These are phyloP conservation scores for Manduca sexta DNA, from an alignment of 1,140 invertebrate genomes.

Conservation along the genomic window DNA sequence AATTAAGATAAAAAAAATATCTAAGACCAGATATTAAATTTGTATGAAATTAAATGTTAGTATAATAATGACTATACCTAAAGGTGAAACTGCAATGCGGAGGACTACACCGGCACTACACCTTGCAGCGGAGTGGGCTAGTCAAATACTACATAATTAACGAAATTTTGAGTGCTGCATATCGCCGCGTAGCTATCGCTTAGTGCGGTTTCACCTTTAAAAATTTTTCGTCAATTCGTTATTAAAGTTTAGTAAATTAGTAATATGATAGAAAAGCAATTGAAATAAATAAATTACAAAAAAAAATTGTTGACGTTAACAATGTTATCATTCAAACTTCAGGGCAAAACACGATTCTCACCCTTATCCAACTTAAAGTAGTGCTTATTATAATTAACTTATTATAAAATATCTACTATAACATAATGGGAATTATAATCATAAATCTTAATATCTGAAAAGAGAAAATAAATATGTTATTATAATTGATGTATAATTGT, in stretches of 20 bases:
- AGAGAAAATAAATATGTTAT: conserved; percentile 36
- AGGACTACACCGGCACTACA: too few species aligned
- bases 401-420: conserved; percentile 13
- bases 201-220: too few species aligned
- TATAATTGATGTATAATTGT: conserved; percentile 17
- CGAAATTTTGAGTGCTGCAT: too few species aligned
- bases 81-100: too few species aligned
- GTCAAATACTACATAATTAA: too few species aligned
- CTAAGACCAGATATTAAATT: too few species aligned
- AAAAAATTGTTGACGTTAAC: neutral
- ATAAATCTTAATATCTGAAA: conserved; percentile 62
- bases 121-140: too few species aligned
- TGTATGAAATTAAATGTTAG: neutral
- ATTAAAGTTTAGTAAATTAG: too few species aligned
- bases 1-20: neutral
- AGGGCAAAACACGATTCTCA: conserved; percentile 23
- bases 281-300: neutral
- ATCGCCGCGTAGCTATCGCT: too few species aligned
- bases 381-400: conserved; percentile 8
- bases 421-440: conserved; percentile 25
- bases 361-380: conserved; percentile 13
- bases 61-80: neutral
- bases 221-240: too few species aligned
- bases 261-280: neutral
- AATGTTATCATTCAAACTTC: neutral